Evolutionary conservation across 1,140 invertebrate species (phyloP), one percentile per base, ranked within the genome.

Genomic region (Aradophagus sp.): DNA sequence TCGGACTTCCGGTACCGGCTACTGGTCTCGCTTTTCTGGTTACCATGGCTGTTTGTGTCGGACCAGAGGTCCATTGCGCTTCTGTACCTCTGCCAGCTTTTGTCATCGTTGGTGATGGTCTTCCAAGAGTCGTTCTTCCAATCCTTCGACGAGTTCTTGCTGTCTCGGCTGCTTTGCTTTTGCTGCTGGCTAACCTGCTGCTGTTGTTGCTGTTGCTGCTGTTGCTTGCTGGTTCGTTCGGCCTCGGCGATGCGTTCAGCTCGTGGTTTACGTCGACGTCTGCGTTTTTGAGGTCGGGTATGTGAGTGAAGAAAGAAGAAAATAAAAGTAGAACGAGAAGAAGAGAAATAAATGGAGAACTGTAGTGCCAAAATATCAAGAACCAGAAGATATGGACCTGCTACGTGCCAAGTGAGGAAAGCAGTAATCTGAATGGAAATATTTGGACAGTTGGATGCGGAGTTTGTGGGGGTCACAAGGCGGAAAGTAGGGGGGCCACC

Each of bases 1-100:
- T 78, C 76, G 1, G 62, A 42, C 31, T 79, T 77, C 0, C 34
- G 55, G 5, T 70, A 74, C 17, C 81, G 81, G 17, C 73, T 44
- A 5, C 38, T 53, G 12, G 39, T 39, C 6, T 79, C 80, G 5
- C 65, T 77, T 27, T 80, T 80, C 29, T 74, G 61, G 2, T 35
- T 41, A 15, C 50, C 48, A 10, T 74, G 76, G 15, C 58, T 76
- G 17, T 77, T 77, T 0, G 78, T 70, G 7, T 87, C 85, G 14
- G 82, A 82, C 86, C 85, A 86, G 3, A 87, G 73, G 50, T 87
- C 86, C 76, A 87, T 84, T 2, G 83, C 81, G 2, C 78, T 85
- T 35, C 85, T 79, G 48, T 87, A 87, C 4, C 85, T 70, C 1
- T 88, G 84, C 87, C 87, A 88, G 32, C 81, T 86, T 31, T 86